Base-by-base conservation (phyloP, 2,888 invertebrate genomes). In the Calameuta filiformis region DNA sequence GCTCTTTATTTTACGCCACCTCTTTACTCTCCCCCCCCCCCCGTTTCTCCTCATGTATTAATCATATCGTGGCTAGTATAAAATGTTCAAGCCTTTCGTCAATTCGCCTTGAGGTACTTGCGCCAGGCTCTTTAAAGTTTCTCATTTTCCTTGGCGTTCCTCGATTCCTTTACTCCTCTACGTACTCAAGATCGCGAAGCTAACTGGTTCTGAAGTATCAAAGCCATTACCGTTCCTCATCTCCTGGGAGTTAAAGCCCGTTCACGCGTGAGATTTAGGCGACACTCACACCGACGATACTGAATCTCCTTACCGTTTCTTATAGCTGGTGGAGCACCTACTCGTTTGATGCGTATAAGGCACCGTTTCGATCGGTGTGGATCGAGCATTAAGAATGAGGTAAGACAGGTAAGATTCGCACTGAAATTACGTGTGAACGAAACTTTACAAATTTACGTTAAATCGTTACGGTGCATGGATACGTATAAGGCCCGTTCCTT, bases 131-230 rank as follows among this genome's bases (percentile, higher is more conserved):
- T 56, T 56, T 56, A 23, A 56, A 56, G 23, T 56, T 9, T 56
- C 40, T 56, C 40, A 56, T 23, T 56, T 56, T 56, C 40, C 15
- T 40, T 4, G 15, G 1, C 23, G 6, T 56, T 23, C 23, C 40
- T 6, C 23, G 1, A 56, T 56, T 56, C 23, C 23, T 23, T 56
- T 23, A 56, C 23, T 15, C 40, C 40, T 23, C 40, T 23, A 2
- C 40, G 23, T 23, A 15, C 40, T 23, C 23, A 23, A 0, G 23
- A 56, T 56, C 23, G 40, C 0, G 40, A 56, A 23, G 40, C 40
- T 23, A 56, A 56, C 23, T 56, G 23, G 15, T 56, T 23, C 68
- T 69, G 76, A 77, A 80, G 77, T 79, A 80, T 81, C 80, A 76
- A 76, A 75, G 77, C 77, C 77, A 79, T 79, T 74, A 76, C 69